Evolutionary conservation across 2,888 invertebrate species (phyloP), one percentile per base, ranked within the genome.

Genomic region (Eilema sororculum): DNA sequence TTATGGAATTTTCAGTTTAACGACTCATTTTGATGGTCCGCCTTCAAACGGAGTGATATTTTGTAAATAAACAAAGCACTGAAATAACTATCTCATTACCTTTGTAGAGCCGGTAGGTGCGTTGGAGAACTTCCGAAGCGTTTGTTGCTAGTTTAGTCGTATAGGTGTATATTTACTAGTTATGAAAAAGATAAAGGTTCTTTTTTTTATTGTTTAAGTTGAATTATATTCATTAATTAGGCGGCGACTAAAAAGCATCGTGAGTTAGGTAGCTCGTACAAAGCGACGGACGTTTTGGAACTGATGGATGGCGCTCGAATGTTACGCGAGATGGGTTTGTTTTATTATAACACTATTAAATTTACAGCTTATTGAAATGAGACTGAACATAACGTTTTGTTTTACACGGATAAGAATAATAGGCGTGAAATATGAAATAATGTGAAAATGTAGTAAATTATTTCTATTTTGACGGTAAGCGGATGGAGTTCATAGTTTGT

Each of bases 1-100:
- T 95, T 95, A 95, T 93, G 94, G 95, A 94, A 94, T 93, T 94
- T 93, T 89, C 91, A 92, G 89, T 84, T 95, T 95, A 93, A 95
- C 93, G 95, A 91, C 90, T 88, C 90, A 94, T 95, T 94, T 94
- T 95, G 95, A 95, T 94, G 95, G 95, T 93, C 92, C 95, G 94
- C 94, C 95, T 95, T 95, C 95, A 95, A 95, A 95, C 94, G 91
- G 91, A 95, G 93, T 95, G 95, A 95, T 95, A 95, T 95, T 94
- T 95, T 93, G 95, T 95, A 95, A 95, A 95, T 95, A 95, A 95
- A 95, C 95, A 95, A 88, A 84, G 89, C 89, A 92, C 95, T 93
- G 93, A 95, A 95, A 95, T 95, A 95, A 93, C 95, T 91, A 87
- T 79, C 89, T 92, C 89, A 93, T 93, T 93, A 95, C 94, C 95